These are phyloP conservation scores for Eledona agricola DNA, from an alignment of 2,888 invertebrate genomes.

Conservation along the genomic window DNA sequence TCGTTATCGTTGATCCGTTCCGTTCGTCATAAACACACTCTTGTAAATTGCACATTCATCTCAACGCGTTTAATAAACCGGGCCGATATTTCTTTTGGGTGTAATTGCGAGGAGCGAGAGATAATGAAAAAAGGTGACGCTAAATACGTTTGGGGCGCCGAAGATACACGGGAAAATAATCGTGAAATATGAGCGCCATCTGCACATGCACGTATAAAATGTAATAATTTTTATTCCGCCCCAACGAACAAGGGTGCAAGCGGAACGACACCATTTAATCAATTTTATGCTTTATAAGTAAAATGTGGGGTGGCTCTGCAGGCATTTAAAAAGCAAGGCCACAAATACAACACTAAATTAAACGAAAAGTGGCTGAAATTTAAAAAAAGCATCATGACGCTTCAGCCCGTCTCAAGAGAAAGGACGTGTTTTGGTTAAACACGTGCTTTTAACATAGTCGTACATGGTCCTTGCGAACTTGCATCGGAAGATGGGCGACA, in stretches of 20 bases:
- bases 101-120: constrained; percentile 3
- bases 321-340: too few species aligned
- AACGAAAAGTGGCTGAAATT: too few species aligned
- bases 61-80: constrained; percentile 13
- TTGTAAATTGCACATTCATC: constrained; percentile 9
- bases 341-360: too few species aligned
- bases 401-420: too few species aligned
- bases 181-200: constrained; percentile 34
- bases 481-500: too few species aligned
- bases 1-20: constrained; percentile 16
- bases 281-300: too few species aligned
- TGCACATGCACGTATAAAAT: constrained; percentile 32
- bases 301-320: too few species aligned
- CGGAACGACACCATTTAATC: constrained; percentile 12
- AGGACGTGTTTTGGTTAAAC: too few species aligned
- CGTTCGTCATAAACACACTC: too few species aligned
- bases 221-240: constrained; percentile 28
- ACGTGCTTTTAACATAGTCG: too few species aligned
- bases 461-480: too few species aligned
- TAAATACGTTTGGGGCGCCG: constrained; percentile 17
- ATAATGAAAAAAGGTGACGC: constrained; percentile 27
- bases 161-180: constrained; percentile 30
- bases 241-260: constrained; percentile 7
- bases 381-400: too few species aligned
- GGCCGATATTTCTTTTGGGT: constrained; percentile 8